Evolutionary conservation across 2,797 vertebrate genomes (phyloP), one percentile per base, ranked within the genome.

Genomic region (Sebastes vulpes): DNA sequence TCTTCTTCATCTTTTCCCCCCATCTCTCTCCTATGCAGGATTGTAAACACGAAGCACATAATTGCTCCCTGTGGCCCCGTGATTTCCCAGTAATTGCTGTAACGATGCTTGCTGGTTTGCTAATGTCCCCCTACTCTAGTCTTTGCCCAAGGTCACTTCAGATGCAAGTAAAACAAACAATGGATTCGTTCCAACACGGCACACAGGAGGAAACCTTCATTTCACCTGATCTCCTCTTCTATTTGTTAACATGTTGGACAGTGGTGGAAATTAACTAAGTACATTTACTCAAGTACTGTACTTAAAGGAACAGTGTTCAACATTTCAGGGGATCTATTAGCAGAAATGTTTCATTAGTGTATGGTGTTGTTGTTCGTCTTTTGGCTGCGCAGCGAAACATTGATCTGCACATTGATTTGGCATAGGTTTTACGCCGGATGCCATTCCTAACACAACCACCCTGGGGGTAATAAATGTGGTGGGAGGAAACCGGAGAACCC

Each of bases 31-130:
- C 69, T 71, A 72, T 79, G 87, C 75, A 77, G 32, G 46, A 81
- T 89, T 89, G 91, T 86, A 88, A 95, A 95, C 87, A 89, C 76
- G 59, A 79, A 85, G 90, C 90, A 87, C 86, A 85, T 93, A 94
- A 95, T 93, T 93, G 90, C 83, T 93, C 90, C 94, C 92, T 9
- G 64, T 91, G 84, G 93, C 92, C 88, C 75, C 25, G 21, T 85
- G 89, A 90, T 93, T 95, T 92, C 68, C 77, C 81, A 79, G 91
- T 94, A 95, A 96, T 95, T 92, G 86, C 90, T 86, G 46, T 91
- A 92, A 93, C 42, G 73, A 93, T 84, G 81, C 80, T 92, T 67
- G 88, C 87, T 66, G 77, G 71, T 84, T 86, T 82, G 83, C 78
- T 88, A 81, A 90, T 88, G 84, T 92, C 84, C 81, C 80, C 63